These are phyloP conservation scores for Macquaria australasica DNA, from an alignment of 2,113 vertebrate genomes.

Conservation along the genomic window DNA sequence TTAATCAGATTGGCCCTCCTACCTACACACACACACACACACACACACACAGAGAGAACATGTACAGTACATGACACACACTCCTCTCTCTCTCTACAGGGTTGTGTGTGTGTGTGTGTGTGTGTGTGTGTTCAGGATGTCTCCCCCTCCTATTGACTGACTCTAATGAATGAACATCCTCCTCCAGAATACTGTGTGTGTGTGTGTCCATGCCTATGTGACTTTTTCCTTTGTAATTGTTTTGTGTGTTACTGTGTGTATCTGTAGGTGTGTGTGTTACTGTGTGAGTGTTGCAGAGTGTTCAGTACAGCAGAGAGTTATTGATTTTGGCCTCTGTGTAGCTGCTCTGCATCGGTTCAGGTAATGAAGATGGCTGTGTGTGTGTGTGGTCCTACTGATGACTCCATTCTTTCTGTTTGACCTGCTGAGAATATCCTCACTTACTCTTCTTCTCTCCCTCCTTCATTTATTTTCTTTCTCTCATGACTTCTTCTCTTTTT, in stretches of 20 bases:
- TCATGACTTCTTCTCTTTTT: not conserved
- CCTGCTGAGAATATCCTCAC: slow-evolving; percentile 17
- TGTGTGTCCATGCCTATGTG: slow-evolving; percentile 14
- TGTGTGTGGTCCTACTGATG: slow-evolving; percentile 34
- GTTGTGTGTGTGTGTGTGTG: not conserved
- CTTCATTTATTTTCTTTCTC: not conserved
- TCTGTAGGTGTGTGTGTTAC: slow-evolving; percentile 18
- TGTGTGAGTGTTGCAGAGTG: slow-evolving; percentile 24
- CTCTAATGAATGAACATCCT: slow-evolving; percentile 70
- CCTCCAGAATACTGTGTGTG: slow-evolving; percentile 29
- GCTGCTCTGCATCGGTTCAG: slow-evolving; percentile 66
- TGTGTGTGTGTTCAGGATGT: slow-evolving; percentile 37
- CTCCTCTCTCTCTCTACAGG: not conserved
- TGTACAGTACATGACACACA: not conserved
- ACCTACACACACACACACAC: slow-evolving; percentile 6
- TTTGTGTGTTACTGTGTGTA: slow-evolving; percentile 30
- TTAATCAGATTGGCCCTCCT: slow-evolving; percentile 24
- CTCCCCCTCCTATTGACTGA: slow-evolving; percentile 69
- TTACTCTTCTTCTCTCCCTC: not conserved
- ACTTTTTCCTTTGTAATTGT: slow-evolving; percentile 45
- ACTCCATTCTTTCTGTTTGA: slow-evolving; percentile 16
- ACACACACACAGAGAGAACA: not conserved
- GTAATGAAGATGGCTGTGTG: slow-evolving; percentile 61
- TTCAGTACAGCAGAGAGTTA: slow-evolving; percentile 61
- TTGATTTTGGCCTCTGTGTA: slow-evolving; percentile 62